Evolutionary conservation across 2,888 invertebrate species (phyloP), one percentile per base, ranked within the genome.

Genomic region (Erebia aethiops): DNA sequence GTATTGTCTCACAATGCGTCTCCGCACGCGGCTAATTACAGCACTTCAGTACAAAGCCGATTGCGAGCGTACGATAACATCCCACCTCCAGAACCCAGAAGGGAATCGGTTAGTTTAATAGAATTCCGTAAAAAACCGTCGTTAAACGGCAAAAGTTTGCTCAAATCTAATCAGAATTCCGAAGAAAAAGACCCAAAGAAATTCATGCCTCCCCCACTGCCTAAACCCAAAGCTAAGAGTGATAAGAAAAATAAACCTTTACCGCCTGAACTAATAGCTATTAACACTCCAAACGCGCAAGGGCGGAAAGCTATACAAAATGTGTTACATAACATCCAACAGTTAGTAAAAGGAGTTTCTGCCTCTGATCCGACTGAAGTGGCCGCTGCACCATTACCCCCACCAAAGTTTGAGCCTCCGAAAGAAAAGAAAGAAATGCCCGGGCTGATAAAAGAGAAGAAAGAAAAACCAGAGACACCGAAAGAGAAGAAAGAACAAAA

Each of bases 1-100:
- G 94, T 97, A 0, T 82, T 97, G 14, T 95, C 97, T 0, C 95
- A 96, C 4, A 95, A 95, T 74, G 97, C 97, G 0, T 95, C 96
- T 14, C 95, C 96, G 1, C 95, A 96, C 78, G 97, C 97, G 0
- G 94, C 95, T 0, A 96, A 95, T 70, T 98, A 98, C 80, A 96
- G 97, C 68, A 96, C 96, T 71, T 97, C 97, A 0, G 96, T 97
- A 1, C 96, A 96, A 75, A 97, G 96, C 82, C 93, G 98, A 60
- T 88, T 97, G 10, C 94, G 95, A 63, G 96, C 97, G 0, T 97
- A 96, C 82, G 97, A 97, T 77, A 95, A 96, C 75, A 86, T 95
- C 0, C 54, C 54, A 10, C 81, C 83, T 0, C 83, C 81, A 1
- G 92, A 93, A 10, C 75, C 87, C 0, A 80, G 85, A 49, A 81